These are phyloP conservation scores for Watsonalla binaria DNA, from an alignment of 2,888 invertebrate species.

Conservation along the genomic window DNA sequence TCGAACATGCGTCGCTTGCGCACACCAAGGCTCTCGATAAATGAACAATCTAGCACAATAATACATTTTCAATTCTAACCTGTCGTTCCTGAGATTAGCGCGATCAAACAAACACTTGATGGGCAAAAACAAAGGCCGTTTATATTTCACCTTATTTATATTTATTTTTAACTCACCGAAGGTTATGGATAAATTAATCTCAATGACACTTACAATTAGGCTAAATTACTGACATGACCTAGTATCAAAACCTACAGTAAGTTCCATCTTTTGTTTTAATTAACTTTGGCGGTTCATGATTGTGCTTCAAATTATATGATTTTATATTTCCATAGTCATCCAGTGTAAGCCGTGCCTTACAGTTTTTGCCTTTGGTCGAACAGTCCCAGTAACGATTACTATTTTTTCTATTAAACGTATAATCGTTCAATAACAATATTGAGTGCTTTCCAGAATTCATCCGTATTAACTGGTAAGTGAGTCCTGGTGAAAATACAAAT, in stretches of 20 bases:
- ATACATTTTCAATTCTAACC: too few relatives aligned
- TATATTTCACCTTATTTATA: too few relatives aligned
- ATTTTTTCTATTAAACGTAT: neutral
- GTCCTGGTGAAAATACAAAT: neutral
- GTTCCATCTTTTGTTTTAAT: neutral
- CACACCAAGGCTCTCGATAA: too few relatives aligned
- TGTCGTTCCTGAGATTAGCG: too few relatives aligned
- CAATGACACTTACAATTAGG: too few relatives aligned
- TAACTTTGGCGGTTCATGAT: neutral
- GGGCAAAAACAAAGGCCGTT: too few relatives aligned
- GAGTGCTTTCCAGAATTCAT: neutral
- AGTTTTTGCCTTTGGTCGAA: neutral
- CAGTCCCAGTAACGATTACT: neutral
- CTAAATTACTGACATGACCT: too few relatives aligned
- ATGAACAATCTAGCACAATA: too few relatives aligned
- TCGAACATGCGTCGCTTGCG: too few relatives aligned
- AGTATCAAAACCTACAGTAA: neutral
- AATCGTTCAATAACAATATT: neutral
- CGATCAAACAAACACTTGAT: too few relatives aligned
- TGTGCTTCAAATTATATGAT: neutral
- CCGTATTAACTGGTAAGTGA: neutral
- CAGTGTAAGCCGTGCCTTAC: neutral
- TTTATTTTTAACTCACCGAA: too few relatives aligned
- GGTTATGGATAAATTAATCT: too few relatives aligned
- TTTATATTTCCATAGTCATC: neutral